Evolutionary conservation across 2,797 vertebrate species (phyloP), one percentile per base, ranked within the genome.

Genomic region (Rhyacichthys aspro): DNA sequence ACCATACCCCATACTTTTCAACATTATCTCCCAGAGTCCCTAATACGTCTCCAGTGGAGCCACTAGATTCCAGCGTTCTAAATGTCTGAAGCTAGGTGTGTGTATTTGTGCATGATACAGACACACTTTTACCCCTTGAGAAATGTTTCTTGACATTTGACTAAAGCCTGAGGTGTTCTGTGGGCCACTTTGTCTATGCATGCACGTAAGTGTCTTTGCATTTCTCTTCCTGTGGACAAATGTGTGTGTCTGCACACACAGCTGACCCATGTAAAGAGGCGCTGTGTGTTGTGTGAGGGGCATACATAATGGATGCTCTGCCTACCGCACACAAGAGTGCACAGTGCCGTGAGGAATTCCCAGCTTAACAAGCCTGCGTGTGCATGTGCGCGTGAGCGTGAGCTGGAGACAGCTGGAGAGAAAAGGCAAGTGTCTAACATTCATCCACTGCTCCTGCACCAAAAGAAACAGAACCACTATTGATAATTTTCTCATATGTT

Each of bases 251-350:
- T 34, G 49, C 55, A 18, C 9, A 7, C 37, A 60, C 38, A 47
- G 55, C 74, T 89, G 87, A 87, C 89, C 88, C 81, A 70, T 85
- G 83, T 86, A 86, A 85, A 88, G 85, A 76, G 76, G 75, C 34
- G 17, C 62, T 69, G 73, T 76, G 42, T 55, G 23, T 43, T 56
- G 54, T 56, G 72, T 73, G 74, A 61, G 74, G 68, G 69, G 66
- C 86, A 89, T 89, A 72, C 81, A 87, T 90, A 88, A 89, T 89
- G 73, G 72, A 89, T 86, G 85, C 72, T 55, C 52, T 77, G 67
- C 74, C 74, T 80, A 68, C 74, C 55, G 15, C 60, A 72, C 79
- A 84, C 59, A 67, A 43, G 72, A 69, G 71, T 48, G 55, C 69
- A 64, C 69, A 81, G 60, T 34, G 57, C 79, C 18, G n/a, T 39